Percentiles rank a stretch among this genome's conserved stretches.
Evolutionary conservation across 2,797 vertebrate species (phyloP).

Genomic region (Moxostoma hubbsi): DNA sequence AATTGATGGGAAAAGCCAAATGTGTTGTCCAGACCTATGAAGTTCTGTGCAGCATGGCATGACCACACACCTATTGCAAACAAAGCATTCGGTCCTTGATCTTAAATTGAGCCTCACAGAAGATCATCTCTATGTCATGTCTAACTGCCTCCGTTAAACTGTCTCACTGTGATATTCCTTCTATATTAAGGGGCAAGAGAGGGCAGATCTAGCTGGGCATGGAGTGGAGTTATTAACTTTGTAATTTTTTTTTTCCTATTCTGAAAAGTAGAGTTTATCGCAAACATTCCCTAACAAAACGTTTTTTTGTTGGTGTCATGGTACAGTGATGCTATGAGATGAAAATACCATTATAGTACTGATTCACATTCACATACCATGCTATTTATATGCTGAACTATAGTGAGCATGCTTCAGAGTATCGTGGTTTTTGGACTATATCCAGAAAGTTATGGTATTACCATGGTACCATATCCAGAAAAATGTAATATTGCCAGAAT

Average conservation of each 20-base stretch:
- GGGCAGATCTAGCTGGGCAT: neutral
- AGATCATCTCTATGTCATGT: conserved; percentile 1
- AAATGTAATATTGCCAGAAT: too few species aligned
- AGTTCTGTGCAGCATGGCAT: conserved; percentile 63
- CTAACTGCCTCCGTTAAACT: neutral
- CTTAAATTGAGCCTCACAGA: conserved; percentile 18
- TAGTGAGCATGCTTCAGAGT: too few species aligned
- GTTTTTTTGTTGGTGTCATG: too few species aligned
- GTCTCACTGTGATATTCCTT: neutral
- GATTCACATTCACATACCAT: too few species aligned
- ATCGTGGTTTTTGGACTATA: too few species aligned
- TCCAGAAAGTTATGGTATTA: too few species aligned
- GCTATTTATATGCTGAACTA: too few species aligned
- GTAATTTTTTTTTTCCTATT: neutral
- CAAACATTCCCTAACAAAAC: neutral
- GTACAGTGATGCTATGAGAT: too few species aligned
- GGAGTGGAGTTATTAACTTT: too few species aligned
- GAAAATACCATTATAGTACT: too few species aligned
- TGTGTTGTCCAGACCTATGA: conserved; percentile 41
- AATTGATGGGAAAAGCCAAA: conserved; percentile 19
- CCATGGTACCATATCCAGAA: too few species aligned
- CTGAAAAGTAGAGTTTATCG: neutral
- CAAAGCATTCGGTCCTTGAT: conserved; percentile 17
- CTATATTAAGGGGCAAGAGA: neutral
- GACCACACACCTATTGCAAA: conserved; percentile 10